Base-by-base conservation (phyloP, 2,797 vertebrate species). In the Falco novaeseelandiae region DNA sequence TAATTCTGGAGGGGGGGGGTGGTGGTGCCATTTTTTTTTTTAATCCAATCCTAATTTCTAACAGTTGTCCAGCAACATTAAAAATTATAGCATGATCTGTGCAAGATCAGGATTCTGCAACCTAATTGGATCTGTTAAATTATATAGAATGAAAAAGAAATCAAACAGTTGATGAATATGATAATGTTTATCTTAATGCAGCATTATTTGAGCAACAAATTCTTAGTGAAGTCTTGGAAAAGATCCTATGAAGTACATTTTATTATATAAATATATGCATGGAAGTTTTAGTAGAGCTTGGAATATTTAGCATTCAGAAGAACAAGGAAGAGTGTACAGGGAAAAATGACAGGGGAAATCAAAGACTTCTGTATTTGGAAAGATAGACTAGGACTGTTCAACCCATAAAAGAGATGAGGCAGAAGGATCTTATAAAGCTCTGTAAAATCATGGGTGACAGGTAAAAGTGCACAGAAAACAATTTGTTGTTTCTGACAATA, bases 31-130 rank as follows among this genome's bases (percentile, higher is more conserved):
- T 27, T 29, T 29, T 18, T 36, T n/a, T 87, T 81, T 73, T 71
- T 38, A 34, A 73, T 67, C 65, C 65, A 83, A 54, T 67, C 58
- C 21, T 91, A 84, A 80, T 89, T 92, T 94, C 52, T 83, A 87
- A 48, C 14, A 87, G 67, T 87, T 95, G 82, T 89, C 81, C 87
- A 65, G 36, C 32, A 81, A 67, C 61, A 65, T 91, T 71, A 55
- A 9, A 88, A 92, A 87, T 85, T 92, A 44, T 54, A 86, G 10
- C 44, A 40, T 74, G 71, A 85, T 91, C 51, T 95, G 40, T 89
- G 48, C 38, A 73, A 85, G 87, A 85, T 85, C 84, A 85, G 71
- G 80, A 87, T 91, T 94, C 89, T 94, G 73, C 61, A 91, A 83
- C 22, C 8, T 91, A 87, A 77, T 92, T 89, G 91, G 36, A 67